Percentiles rank a stretch among this genome's conserved stretches.
Conservation (phyloP, 30 jellyfish, hydroid and myxozoan genomes). For the Turritopsis dohrnii region DNA sequence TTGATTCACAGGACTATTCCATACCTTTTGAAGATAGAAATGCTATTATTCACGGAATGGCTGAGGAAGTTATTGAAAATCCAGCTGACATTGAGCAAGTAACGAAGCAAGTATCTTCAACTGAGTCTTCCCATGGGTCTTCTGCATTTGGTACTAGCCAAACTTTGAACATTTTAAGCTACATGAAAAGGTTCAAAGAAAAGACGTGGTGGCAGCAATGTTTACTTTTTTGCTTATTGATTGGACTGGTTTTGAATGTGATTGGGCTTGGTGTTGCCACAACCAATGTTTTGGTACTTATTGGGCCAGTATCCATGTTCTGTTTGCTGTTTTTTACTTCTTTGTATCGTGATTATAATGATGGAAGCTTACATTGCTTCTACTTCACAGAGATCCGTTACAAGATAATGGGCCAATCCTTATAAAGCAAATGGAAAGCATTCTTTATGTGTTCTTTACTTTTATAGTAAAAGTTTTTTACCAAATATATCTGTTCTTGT, state of each 20-base stretch:
- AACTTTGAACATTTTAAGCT: slow-evolving; percentile 16
- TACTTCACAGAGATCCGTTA: slow-evolving; percentile 12
- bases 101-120: not conserved
- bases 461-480: no score
- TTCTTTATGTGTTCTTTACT: not conserved
- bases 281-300: not conserved
- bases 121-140: slow-evolving; percentile 12
- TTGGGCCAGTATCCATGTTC: slow-evolving; percentile 29
- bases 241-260: slow-evolving; percentile 1
- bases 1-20: slow-evolving; percentile 21
- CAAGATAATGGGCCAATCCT: slow-evolving; percentile 14
- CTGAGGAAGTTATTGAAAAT: not conserved
- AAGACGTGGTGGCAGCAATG: slow-evolving; percentile 7
- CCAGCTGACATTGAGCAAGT: slow-evolving; percentile 3
- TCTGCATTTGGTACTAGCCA: slow-evolving; percentile 18
- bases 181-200: slow-evolving; percentile 16
- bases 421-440: not conserved
- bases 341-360: slow-evolving; percentile 18
- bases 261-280: slow-evolving; percentile 17
- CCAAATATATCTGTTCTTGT: not conserved
- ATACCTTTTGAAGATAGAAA: slow-evolving; percentile 25
- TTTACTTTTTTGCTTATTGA: not conserved
- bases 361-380: slow-evolving; percentile 15
- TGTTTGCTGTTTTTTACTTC: slow-evolving; percentile 21
- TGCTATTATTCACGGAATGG: not conserved